Conservation (phyloP, 2,113 vertebrate species). For the Zosterops hypoxanthus region DNA sequence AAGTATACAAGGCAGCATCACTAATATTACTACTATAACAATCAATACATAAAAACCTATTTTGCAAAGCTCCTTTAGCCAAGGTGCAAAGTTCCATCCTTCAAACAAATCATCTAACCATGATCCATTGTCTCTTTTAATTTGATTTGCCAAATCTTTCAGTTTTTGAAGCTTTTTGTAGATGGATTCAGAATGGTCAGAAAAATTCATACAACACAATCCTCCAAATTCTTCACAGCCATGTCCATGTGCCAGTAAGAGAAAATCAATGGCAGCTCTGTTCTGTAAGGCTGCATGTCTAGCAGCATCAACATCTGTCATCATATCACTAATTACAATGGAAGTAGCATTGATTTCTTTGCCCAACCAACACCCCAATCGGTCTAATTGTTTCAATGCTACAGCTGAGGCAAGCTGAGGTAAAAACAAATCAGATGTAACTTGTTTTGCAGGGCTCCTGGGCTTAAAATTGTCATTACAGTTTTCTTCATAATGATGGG, state of each 20-base stretch:
- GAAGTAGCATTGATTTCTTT: too few species aligned
- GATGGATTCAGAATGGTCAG: background rate
- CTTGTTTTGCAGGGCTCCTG: too few species aligned
- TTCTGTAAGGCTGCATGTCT: background rate
- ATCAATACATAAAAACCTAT: too few species aligned
- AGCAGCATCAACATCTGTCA: too few species aligned
- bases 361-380: too few species aligned
- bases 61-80: background rate
- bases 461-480: too few species aligned
- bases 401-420: too few species aligned
- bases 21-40: background rate
- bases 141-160: background rate
- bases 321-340: too few species aligned
- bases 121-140: background rate
- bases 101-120: background rate
- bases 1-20: too few species aligned
- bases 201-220: background rate
- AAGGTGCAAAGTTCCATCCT: background rate
- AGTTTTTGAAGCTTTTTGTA: background rate
- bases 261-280: background rate
- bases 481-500: too few species aligned
- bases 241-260: background rate
- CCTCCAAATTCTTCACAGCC: background rate
- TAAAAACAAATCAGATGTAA: too few species aligned
- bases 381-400: too few species aligned